These are phyloP conservation scores for Himalopsyche phryganea DNA, from an alignment of 1,140 invertebrate species.

Conservation along the genomic window DNA sequence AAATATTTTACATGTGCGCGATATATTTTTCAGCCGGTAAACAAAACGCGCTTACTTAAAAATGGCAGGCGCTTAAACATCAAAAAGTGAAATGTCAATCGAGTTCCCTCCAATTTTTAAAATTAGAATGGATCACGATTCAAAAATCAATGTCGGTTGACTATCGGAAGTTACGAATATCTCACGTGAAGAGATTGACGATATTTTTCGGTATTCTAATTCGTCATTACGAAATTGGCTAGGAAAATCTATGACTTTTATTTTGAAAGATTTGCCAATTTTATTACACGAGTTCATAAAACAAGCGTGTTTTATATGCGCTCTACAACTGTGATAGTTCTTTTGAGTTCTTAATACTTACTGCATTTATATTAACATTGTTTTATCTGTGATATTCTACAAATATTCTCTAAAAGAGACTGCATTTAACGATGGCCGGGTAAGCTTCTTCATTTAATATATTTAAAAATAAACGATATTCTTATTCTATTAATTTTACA, in stretches of 20 bases:
- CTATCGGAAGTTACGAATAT: background rate
- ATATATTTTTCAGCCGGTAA: background rate
- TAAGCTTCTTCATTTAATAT: background rate
- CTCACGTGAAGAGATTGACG: background rate
- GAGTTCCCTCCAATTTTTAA: background rate
- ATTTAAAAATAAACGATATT: too few species aligned
- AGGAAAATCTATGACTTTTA: slow-evolving; percentile 3
- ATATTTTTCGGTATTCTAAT: slow-evolving; percentile 1
- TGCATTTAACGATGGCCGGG: slow-evolving; percentile 12
- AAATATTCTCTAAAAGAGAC: background rate
- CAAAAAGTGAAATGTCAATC: too few species aligned
- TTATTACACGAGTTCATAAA: too few species aligned
- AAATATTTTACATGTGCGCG: too few species aligned
- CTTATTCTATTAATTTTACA: too few species aligned
- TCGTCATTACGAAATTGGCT: slow-evolving; percentile 7
- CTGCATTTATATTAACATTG: background rate
- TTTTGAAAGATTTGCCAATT: too few species aligned
- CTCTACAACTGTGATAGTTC: background rate
- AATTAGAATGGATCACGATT: slow-evolving; percentile 8
- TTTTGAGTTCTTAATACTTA: background rate
- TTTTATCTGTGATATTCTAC: slow-evolving; percentile 7
- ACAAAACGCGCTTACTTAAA: too few species aligned
- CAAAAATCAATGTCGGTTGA: slow-evolving; percentile 14
- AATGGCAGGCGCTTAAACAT: too few species aligned
- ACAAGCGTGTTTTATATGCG: too few species aligned